A percentile compares a stretch with the other conserved stretches of the same genome.
Evolutionary conservation across 2,888 invertebrate genomes (phyloP).

Genomic region (Polydrusus pterygomalis): DNA sequence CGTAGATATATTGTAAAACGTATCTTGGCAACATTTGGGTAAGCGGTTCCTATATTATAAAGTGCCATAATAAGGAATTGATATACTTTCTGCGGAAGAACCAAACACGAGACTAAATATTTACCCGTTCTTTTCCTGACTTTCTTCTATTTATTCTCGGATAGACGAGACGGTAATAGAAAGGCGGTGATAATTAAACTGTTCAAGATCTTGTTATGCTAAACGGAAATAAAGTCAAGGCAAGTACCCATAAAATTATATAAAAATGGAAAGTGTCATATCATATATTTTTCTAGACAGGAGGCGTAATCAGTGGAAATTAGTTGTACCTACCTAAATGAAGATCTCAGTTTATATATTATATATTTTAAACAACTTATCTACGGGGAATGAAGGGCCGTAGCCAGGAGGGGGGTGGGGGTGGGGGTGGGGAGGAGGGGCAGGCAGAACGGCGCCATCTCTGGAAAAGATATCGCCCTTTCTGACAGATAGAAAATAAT

Average conservation of each 20-base stretch:
- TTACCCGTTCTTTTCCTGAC: constrained; percentile 20
- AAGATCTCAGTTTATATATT: too few species aligned
- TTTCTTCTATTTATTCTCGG: neutral
- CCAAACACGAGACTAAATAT: constrained; percentile 23
- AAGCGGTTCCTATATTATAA: too few species aligned
- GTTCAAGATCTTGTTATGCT: neutral
- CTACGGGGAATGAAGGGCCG: too few species aligned
- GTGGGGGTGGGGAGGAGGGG: too few species aligned
- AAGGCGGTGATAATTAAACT: neutral
- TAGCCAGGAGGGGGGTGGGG: too few species aligned
- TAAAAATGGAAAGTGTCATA: neutral
- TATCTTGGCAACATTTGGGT: too few species aligned
- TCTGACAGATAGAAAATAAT: too few species aligned
- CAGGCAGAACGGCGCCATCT: too few species aligned
- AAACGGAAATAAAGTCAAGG: neutral
- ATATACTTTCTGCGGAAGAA: constrained; percentile 7
- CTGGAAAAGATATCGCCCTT: too few species aligned
- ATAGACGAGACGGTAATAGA: constrained; percentile 8
- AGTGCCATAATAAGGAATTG: constrained; percentile 3
- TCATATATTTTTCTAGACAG: neutral
- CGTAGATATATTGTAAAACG: too few species aligned
- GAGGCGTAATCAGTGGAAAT: neutral
- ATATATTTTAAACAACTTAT: too few species aligned
- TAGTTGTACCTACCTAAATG: too few species aligned
- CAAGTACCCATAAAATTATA: neutral